Evolutionary conservation across 2,797 vertebrate species (phyloP), one percentile per base, ranked within the genome.

Genomic region (Premnoplex brunnescens): DNA sequence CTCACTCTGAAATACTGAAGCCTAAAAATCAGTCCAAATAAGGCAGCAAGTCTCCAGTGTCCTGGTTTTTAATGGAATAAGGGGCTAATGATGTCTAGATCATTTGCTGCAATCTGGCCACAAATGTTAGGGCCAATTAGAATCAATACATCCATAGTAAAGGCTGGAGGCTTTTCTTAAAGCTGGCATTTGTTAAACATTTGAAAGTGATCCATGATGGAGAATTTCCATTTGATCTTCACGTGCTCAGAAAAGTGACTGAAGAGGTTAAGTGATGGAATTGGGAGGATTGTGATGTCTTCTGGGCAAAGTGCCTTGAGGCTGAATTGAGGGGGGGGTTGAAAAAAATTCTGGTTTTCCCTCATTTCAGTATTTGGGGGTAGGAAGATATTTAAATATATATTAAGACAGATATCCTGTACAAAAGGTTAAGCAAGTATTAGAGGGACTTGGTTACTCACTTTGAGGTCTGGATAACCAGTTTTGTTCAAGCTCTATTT

Each of bases 401-500:
- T 78, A 74, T 59, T 82, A 80, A 41, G 21, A 59, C 7, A n/a
- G 18, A 59, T 67, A 51, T 60, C 36, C 19, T 74, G 49, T 58
- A 54, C 21, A 67, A 58, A 93, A 72, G 10, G 14, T 67, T 73
- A 48, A 82, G 20, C 20, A 76, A 66, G 39, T 67, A 18, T 78
- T 69, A 26, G 24, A 91, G 36, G 14, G 56, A 30, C 8, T 36
- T 34, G 11, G 30, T 89, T 86, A 44, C 32, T 23, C 5, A 14
- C 34, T 69, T 79, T 34, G 12, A 49, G 59, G 14, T 56, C 59
- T 54, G 44, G 82, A 87, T 80, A 95, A 85, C 49, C 60, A 71
- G 17, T 91, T 94, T 81, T 97, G 55, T 82, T 93, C 88, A 83
- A 95, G 85, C 46, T 64, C 67, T 55, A 39, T 56, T 84, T 98